Base-by-base conservation (phyloP, 2,888 invertebrate species). In the Argyra leucocephala region DNA sequence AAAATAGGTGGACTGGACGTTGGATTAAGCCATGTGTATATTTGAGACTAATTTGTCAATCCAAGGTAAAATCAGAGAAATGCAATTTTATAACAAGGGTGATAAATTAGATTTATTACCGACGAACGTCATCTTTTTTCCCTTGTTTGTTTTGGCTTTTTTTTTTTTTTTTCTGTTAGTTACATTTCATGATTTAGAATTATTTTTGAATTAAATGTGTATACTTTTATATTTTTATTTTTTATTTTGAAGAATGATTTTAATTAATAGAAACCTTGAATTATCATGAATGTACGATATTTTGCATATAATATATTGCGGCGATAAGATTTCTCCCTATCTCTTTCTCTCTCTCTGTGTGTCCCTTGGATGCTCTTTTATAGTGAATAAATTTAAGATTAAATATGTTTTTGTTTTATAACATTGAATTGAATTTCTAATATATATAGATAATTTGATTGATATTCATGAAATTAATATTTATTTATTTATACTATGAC, bases 21-120 rank as follows among this genome's bases (percentile, higher is more conserved):
- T n/a, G n/a, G n/a, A n/a, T n/a, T n/a, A n/a, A n/a, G n/a, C n/a
- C n/a, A n/a, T n/a, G n/a, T n/a, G n/a, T n/a, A n/a, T n/a, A n/a
- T n/a, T n/a, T n/a, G n/a, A n/a, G n/a, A n/a, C 15, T 48, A 48
- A 48, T 48, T 48, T 48, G 48, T 48, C 48, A 48, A 48, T 48
- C 18, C 18, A 48, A 18, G 48, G 48, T 48, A 48, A 48, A 48
- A 48, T 48, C 31, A 31, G 6, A 31, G 10, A 10, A 7, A 31
- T 48, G 48, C 48, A 48, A 3, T 48, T 48, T 48, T 48, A 48
- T 15, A 48, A n/a, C 48, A 48, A 48, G 48, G 48, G 48, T 48
- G 48, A 48, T 48, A 48, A 48, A 48, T 48, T 48, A 48, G 48
- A 48, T 48, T 48, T 48, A 48, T 48, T 48, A 48, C 48, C 48